Evolutionary conservation across 2,797 vertebrate genomes (phyloP).

Genomic region (Mustela erminea): DNA sequence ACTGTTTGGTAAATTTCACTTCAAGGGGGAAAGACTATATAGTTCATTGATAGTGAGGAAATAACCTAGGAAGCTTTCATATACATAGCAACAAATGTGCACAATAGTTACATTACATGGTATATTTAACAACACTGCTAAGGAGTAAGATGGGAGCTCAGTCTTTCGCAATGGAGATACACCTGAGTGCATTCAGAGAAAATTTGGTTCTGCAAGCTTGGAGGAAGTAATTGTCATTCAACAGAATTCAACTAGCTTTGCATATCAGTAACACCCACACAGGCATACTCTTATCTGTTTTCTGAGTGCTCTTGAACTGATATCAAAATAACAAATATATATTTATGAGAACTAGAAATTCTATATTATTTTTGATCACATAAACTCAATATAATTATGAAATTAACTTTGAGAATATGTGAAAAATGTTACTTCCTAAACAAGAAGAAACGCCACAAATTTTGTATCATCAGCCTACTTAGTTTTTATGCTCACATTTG

Average conservation of each 20-base stretch:
- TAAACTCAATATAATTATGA: constrained; percentile 40
- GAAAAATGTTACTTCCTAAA: constrained; percentile 46
- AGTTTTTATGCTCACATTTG: neutral
- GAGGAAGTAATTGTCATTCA: constrained; percentile 86
- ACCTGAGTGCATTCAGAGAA: constrained; percentile 79
- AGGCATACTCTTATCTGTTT: constrained; percentile 73
- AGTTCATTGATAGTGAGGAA: constrained; percentile 82
- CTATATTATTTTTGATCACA: constrained; percentile 43
- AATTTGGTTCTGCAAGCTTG: constrained; percentile 85
- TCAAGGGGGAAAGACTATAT: constrained; percentile 76
- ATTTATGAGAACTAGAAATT: constrained; percentile 70
- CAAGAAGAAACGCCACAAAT: constrained; percentile 20
- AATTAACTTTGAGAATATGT: constrained; percentile 64
- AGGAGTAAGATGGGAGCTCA: constrained; percentile 75
- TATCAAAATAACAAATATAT: constrained; percentile 78
- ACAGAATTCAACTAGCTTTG: constrained; percentile 81
- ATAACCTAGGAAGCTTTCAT: constrained; percentile 74
- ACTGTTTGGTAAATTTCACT: constrained; percentile 84
- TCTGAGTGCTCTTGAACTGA: constrained; percentile 74
- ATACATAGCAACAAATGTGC: constrained; percentile 82
- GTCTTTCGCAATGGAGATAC: constrained; percentile 75
- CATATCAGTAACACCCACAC: constrained; percentile 85
- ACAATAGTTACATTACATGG: constrained; percentile 84
- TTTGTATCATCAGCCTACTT: neutral
- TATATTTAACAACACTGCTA: constrained; percentile 85